Base-by-base conservation (phyloP, 37 sponge, comb jelly and placozoan species). In the Halichondria panicea region DNA sequence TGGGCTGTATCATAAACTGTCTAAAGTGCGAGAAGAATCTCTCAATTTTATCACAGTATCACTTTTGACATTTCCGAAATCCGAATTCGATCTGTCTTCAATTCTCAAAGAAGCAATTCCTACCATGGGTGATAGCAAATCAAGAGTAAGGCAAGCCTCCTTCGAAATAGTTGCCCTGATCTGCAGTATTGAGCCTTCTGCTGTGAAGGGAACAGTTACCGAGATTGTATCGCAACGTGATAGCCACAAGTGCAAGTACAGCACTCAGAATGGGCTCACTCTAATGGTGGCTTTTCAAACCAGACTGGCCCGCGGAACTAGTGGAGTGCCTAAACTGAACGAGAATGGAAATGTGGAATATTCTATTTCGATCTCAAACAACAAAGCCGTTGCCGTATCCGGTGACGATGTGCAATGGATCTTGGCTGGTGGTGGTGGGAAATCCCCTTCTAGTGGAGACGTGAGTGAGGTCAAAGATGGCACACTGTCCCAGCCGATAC, bases 381-480 rank as follows among this genome's bases (percentile, higher is more conserved):
- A 52, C 0, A 24, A 50, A 21, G 19, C 48, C 5, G 36, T 57
- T 13, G 70, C 18, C 25, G 40, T 68, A 43, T 38, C 61, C 43
- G 93, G 93, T 13, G 58, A 68, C 1, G 89, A 93, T 85, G 79
- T 93, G 31, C 82, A 88, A 40, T 93, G 93, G 89, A 88, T 93
- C n/a, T 70, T 87, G 30, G 73, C 79, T 37, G 63, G 39, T 21
- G 38, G 34, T 18, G 54, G 41, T 31, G 45, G 34, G 12, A 57
- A 30, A 1, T 5, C 59, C 22, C 0, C 55, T 42, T 41, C 44
- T 24, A 24, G 57, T 55, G 69, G 43, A 1, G 46, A 41, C 25
- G 45, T 12, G 9, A 28, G 38, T 2, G 27, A 75, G 45, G 4
- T 7, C 5, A 61, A 70, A 48, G 6, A 24, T n/a, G 27, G 7